Conservation (phyloP, 2,888 invertebrate species). For the Tanaodytes sp. region DNA sequence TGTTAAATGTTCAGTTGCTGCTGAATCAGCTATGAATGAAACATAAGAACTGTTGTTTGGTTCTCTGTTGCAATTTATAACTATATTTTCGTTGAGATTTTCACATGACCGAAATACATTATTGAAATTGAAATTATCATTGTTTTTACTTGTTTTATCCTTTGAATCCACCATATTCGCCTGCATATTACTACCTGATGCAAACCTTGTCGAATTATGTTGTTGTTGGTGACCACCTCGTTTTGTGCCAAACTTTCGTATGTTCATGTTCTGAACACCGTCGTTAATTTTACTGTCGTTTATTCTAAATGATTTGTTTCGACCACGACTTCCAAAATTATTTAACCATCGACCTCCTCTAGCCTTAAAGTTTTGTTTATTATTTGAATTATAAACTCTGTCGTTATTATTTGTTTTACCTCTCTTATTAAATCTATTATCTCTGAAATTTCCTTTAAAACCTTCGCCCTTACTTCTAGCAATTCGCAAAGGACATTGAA, state of each 20-base stretch:
- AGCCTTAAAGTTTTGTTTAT: constrained; percentile 12
- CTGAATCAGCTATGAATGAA: constrained; percentile 6
- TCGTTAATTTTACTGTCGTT: constrained; percentile 2
- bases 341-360: background rate
- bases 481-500: no score
- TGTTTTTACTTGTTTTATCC: background rate
- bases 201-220: background rate
- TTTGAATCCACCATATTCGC: background rate
- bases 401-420: constrained; percentile 2
- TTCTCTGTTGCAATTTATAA: background rate
- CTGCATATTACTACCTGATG: background rate
- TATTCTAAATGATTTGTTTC: background rate
- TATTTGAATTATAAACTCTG: background rate
- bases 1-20: background rate
- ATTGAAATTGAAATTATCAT: no score
- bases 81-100: background rate
- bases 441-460: no score
- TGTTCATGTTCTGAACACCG: no score
- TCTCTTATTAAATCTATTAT: no score
- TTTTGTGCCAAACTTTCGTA: constrained; percentile 6
- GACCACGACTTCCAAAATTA: background rate
- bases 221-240: constrained; percentile 20
- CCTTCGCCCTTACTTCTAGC: no score
- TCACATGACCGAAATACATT: constrained; percentile 21
- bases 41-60: background rate